Evolutionary conservation across 2,113 vertebrate species (phyloP), one percentile per base, ranked within the genome.

Genomic region (Scolopax mira): DNA sequence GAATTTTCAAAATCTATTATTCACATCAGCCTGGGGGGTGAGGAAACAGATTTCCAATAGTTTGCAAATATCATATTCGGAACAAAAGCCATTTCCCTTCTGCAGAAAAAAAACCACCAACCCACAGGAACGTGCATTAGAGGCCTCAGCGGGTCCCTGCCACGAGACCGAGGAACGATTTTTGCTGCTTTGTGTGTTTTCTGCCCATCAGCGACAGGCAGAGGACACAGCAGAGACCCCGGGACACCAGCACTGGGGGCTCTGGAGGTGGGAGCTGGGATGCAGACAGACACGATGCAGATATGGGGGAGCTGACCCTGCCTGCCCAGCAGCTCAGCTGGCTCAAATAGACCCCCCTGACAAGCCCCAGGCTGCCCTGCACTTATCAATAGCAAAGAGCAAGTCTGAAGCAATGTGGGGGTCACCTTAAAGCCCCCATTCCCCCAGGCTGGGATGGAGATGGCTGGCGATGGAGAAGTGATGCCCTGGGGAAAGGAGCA

Each of bases 241-340:
- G 6, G 5, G n/a, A 51, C 23, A 12, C 0, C 9, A 72, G 51
- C 0, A 1, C 30, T 30, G 81, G 69, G 39, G 71, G 57, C 61
- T 66, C 14, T 1, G 7, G 41, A 30, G 80, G 13, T 58, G 19
- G 72, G 57, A 28, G 0, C 13, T 1, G 6, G 77, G 46, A 49
- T 66, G 1, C 0, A 13, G 13, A 18, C 27, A 28, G 83, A 17
- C 39, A 24, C 1, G 1, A 9, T 1, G 1, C 31, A 13, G 73
- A 14, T 10, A 2, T 27, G 3, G 35, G 41, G 18, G 69, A 35
- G 15, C 30, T 41, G 13, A 24, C 48, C 74, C 74, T 89, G 61
- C 41, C 70, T 41, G 54, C 9, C 0, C 62, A 55, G 64, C 41
- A 62, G 39, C 42, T 52, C 65, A 5, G 1, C 25, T 23, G 22